Conservation (phyloP, 2,797 vertebrate species). For the Sebastiscus albofasciatus region DNA sequence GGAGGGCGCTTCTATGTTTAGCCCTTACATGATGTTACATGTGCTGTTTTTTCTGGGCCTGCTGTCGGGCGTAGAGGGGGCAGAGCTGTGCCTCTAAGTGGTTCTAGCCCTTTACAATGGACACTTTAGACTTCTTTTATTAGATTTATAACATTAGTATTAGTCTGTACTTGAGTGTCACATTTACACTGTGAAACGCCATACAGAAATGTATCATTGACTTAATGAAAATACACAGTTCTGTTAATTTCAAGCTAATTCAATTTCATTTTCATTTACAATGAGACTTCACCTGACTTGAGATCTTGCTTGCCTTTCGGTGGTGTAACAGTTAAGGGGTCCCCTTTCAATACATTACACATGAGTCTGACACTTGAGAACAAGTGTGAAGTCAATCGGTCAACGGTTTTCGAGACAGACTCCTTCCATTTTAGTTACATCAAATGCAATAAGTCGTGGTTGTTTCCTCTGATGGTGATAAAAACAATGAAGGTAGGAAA, state of each 20-base stretch:
- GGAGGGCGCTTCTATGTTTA: slow-evolving; percentile 79
- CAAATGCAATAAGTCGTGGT: not conserved
- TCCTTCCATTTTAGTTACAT: not conserved
- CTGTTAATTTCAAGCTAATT: not conserved
- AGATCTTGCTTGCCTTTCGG: too few species aligned
- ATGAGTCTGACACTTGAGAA: too few species aligned
- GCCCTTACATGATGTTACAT: slow-evolving; percentile 81
- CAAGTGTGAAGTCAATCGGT: not conserved
- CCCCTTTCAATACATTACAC: too few species aligned
- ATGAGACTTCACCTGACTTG: not conserved
- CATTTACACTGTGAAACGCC: not conserved
- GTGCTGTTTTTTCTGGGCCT: slow-evolving; percentile 77
- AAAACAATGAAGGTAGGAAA: not conserved
- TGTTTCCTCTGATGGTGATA: not conserved
- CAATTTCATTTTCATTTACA: not conserved
- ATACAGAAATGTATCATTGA: not conserved
- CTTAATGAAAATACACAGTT: not conserved
- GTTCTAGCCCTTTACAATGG: not conserved
- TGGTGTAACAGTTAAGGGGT: too few species aligned
- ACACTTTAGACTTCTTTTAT: not conserved
- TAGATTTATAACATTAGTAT: not conserved
- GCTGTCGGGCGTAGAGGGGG: slow-evolving; percentile 56
- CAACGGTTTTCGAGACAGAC: not conserved
- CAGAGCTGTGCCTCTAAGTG: slow-evolving; percentile 26
- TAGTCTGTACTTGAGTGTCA: not conserved